These are phyloP conservation scores for Coelopa pilipes DNA, from an alignment of 2,888 invertebrate species.

Conservation along the genomic window DNA sequence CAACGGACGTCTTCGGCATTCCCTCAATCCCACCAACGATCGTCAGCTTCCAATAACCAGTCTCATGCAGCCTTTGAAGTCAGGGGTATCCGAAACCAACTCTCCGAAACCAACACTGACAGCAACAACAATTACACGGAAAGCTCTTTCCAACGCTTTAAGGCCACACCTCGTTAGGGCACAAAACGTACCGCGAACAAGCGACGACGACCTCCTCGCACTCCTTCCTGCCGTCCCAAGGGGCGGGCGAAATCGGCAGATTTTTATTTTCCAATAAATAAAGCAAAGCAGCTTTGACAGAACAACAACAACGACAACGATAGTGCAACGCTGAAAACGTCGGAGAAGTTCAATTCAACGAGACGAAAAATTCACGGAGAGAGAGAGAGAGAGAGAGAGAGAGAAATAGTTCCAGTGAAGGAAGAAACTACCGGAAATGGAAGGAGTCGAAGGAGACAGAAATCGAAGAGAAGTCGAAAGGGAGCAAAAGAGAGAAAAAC, in stretches of 20 bases:
- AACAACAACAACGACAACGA: too few species aligned
- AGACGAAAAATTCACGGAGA: background rate
- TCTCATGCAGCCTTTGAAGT: too few species aligned
- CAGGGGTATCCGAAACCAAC: too few species aligned
- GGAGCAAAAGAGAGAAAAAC: background rate
- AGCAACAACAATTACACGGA: background rate
- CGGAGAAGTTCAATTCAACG: conserved; percentile 2
- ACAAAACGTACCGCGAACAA: conserved; percentile 1
- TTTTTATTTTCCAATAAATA: conserved; percentile 27
- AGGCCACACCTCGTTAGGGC: conserved; percentile 20
- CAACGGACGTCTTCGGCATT: too few species aligned
- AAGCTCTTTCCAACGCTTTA: conserved; percentile 13
- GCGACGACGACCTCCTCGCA: background rate
- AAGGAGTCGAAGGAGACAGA: background rate
- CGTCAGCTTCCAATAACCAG: too few species aligned
- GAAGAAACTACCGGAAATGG: too few species aligned
- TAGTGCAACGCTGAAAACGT: background rate
- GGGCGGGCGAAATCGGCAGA: background rate
- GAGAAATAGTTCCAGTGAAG: too few species aligned
- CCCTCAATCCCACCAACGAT: too few species aligned
- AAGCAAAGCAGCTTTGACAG: conserved; percentile 21
- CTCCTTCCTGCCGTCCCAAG: background rate
- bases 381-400: too few species aligned
- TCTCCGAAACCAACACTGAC: too few species aligned
- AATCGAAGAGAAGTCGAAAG: background rate